Conservation (phyloP, 2,888 invertebrate genomes). For the Encarsia formosa region DNA sequence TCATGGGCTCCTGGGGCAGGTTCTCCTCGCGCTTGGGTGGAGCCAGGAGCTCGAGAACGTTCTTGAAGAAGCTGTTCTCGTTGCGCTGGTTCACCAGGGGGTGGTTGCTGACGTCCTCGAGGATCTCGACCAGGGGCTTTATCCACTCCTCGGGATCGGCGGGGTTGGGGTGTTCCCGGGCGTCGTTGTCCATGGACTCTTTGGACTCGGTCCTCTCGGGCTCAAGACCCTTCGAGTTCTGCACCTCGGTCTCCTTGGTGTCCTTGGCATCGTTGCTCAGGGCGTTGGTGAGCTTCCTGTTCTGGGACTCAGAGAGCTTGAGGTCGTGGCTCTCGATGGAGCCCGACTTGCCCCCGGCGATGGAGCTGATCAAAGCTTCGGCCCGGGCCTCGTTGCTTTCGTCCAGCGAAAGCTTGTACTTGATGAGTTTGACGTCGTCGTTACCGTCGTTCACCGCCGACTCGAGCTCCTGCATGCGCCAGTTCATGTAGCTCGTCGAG, state of each 20-base stretch:
- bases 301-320: conserved; percentile 22
- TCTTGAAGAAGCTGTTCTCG: conserved; percentile 22
- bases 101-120: conserved; percentile 25
- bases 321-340: conserved; percentile 13
- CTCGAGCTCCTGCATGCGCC: conserved; percentile 25
- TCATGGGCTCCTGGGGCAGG: conserved; percentile 7
- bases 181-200: conserved; percentile 15
- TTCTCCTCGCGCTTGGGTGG: conserved; percentile 20
- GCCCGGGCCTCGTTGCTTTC: conserved; percentile 19
- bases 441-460: conserved; percentile 21
- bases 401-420: conserved; percentile 18
- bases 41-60: conserved; percentile 21
- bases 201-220: not conserved
- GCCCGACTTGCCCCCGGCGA: conserved; percentile 4
- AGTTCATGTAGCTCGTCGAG: conserved; percentile 25
- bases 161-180: conserved; percentile 19
- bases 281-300: conserved; percentile 20
- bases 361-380: conserved; percentile 14
- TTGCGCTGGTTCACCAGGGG: conserved; percentile 14
- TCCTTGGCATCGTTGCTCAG: conserved; percentile 9
- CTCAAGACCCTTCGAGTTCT: not conserved
- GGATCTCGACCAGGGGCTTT: conserved; percentile 23
- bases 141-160: conserved; percentile 24
- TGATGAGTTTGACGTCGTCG: conserved; percentile 24
- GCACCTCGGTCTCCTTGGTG: conserved; percentile 13